phyloP scores from a whole-genome alignment of 2,888 invertebrate species.

The Andricus quercusramuli region DNA sequence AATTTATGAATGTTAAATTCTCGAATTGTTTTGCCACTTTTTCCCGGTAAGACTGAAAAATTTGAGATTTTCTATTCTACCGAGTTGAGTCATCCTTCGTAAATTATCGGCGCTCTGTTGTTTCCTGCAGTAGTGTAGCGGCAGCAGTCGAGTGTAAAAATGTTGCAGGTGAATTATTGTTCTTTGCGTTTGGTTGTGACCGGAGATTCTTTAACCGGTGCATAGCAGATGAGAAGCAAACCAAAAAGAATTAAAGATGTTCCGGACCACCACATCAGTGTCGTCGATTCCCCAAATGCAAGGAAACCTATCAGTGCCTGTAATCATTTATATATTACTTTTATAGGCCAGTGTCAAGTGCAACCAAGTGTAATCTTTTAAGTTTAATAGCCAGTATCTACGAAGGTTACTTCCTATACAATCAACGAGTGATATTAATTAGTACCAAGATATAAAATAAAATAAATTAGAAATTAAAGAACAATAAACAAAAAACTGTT shows the following conservation, averaged over 20 bases:
- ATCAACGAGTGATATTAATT: conserved; percentile 15
- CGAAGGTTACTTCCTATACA: not conserved
- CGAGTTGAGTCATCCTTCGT: conserved; percentile 39
- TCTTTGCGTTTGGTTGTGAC: conserved; percentile 37
- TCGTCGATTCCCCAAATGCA: conserved; percentile 86
- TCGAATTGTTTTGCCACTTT: not conserved
- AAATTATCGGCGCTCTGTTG: conserved; percentile 19
- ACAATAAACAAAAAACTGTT: not conserved
- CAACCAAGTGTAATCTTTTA: conserved; percentile 7
- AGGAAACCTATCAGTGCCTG: conserved; percentile 87
- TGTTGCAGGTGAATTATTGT: conserved; percentile 40
- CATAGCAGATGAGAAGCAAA: conserved; percentile 81
- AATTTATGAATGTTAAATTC: not conserved
- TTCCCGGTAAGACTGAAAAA: not conserved
- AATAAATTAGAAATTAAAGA: not conserved
- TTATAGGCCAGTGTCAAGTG: conserved; percentile 25
- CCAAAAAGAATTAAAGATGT: conserved; percentile 86
- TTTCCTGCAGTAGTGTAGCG: conserved; percentile 26
- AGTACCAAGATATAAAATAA: not conserved
- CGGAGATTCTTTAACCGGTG: conserved; percentile 47
- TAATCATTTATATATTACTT: conserved; percentile 43
- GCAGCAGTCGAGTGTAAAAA: conserved; percentile 41
- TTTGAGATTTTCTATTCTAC: not conserved
- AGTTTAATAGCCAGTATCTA: not conserved
- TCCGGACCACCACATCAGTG: conserved; percentile 86